phyloP scores from a whole-genome alignment of 2,888 invertebrate species.

The Amiota communis region DNA sequence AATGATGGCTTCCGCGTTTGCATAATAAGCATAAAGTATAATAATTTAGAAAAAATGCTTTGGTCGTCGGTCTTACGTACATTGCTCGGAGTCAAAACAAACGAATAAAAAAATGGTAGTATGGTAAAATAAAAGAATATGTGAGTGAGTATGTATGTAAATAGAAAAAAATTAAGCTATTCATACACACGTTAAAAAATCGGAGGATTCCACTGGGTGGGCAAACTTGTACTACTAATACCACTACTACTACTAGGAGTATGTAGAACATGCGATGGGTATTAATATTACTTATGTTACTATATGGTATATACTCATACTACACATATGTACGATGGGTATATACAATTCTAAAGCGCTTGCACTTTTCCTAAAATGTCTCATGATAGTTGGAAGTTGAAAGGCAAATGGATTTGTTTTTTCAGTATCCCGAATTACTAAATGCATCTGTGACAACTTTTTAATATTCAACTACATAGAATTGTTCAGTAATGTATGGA shows the following conservation, averaged over 20 bases:
- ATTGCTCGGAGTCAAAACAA: slow-evolving; percentile 2
- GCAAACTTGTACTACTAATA: too few relatives aligned
- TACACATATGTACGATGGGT: slow-evolving; percentile 25
- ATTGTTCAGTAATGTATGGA: too few relatives aligned
- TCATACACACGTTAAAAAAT: too few relatives aligned
- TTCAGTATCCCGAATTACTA: neutral
- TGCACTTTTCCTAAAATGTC: slow-evolving; percentile 38
- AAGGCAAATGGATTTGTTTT: neutral
- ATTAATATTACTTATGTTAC: slow-evolving; percentile 67
- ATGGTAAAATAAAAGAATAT: neutral
- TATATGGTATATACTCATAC: too few relatives aligned
- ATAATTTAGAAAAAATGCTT: slow-evolving; percentile 51
- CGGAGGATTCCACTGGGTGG: too few relatives aligned
- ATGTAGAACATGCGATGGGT: slow-evolving; percentile 47
- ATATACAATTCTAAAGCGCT: slow-evolving; percentile 31
- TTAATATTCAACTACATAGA: neutral
- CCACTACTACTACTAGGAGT: too few relatives aligned
- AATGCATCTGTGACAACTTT: neutral
- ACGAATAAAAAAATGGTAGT: neutral
- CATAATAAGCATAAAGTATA: slow-evolving; percentile 67
- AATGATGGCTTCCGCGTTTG: slow-evolving; percentile 67
- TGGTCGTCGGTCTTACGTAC: neutral
- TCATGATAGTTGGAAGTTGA: slow-evolving; percentile 21
- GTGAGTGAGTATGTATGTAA: too few relatives aligned
- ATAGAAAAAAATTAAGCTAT: too few relatives aligned